These are phyloP conservation scores for Anabas testudineus DNA, from an alignment of 2,797 vertebrate species.

Conservation along the genomic window DNA sequence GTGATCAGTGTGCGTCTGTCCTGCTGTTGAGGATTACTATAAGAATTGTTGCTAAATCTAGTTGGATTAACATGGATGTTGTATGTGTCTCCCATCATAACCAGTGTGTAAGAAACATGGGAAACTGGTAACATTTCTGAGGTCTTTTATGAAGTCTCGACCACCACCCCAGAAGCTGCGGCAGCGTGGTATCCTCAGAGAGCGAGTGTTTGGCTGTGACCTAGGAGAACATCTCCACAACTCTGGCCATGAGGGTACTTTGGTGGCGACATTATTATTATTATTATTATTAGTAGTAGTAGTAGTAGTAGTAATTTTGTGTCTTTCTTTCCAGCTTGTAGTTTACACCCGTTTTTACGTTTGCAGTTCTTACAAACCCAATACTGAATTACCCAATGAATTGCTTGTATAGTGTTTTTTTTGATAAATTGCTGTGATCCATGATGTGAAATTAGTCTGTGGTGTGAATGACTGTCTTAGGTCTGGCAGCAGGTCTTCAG, in stretches of 20 bases:
- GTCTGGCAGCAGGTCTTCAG: neutral
- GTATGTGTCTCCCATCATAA: constrained; percentile 21
- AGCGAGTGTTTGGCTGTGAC: constrained; percentile 98
- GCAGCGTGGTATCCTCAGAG: constrained; percentile 95
- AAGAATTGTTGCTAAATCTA: constrained; percentile 24
- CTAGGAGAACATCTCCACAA: constrained; percentile 97
- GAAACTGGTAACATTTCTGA: constrained; percentile 98
- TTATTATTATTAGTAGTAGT: no score
- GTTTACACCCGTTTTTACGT: constrained; percentile 21
- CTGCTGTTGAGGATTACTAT: constrained; percentile 31
- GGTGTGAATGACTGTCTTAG: constrained; percentile 20
- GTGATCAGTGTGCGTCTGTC: constrained; percentile 15
- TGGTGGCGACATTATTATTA: constrained; percentile 2
- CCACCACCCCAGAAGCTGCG: constrained; percentile 98
- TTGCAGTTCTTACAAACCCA: constrained; percentile 9
- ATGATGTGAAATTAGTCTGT: constrained; percentile 21
- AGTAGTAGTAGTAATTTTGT: neutral
- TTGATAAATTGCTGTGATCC: constrained; percentile 8
- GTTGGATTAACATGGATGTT: constrained; percentile 41
- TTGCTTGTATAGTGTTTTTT: constrained; percentile 14
- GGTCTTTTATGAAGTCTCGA: constrained; percentile 98
- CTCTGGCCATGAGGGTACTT: constrained; percentile 91
- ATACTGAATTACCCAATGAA: constrained; percentile 22
- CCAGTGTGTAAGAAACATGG: constrained; percentile 98
- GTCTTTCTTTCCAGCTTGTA: constrained; percentile 1